Evolutionary conservation across 2,797 vertebrate genomes (phyloP), one percentile per base, ranked within the genome.

Genomic region (Orientallactaga sibirica): DNA sequence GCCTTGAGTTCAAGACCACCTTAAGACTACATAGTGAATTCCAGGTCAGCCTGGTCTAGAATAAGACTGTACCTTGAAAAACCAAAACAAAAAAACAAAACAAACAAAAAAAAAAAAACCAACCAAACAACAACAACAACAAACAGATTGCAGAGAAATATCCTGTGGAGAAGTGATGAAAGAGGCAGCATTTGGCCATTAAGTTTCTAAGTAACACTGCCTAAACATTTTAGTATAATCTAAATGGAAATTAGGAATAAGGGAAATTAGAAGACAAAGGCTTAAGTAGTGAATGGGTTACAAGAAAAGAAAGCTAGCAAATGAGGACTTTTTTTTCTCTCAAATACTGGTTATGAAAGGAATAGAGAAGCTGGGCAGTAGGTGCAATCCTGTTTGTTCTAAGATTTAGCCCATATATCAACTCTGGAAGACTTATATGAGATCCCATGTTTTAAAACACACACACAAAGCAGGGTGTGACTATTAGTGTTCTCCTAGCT

Each of bases 281-380:
- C 86, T 18, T 33, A 12, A 94, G 7, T 52, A 66, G 27, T 74
- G 25, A 73, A 78, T 9, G 78, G n/a, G 18, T 68, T 86, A n/a
- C 24, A 73, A 86, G 25, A 22, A 77, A 81, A 94, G 41, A 80
- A 93, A 94, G 58, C 43, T 0, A 88, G 41, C 71, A 91, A 76
- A 85, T 87, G 64, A 94, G 19, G 43, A 87, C 15, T 71, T 73
- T 27, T 71, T 33, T 43, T 25, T 48, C 25, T 29, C 68, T 16
- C 55, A 58, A 77, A 29, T 75, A 61, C 4, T 73, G 48, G 67
- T 52, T 76, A 76, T 84, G 43, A 83, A 79, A 95, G 82, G 61
- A 29, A 86, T 58, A 58, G 29, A 92, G 64, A 62, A 18, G 37
- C 52, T 66, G 29, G 11, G 41, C 25, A 64, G 41, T 27, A 86